Evolutionary conservation across 2,888 invertebrate species (phyloP), one percentile per base, ranked within the genome.

Genomic region (Erebia aethiops): DNA sequence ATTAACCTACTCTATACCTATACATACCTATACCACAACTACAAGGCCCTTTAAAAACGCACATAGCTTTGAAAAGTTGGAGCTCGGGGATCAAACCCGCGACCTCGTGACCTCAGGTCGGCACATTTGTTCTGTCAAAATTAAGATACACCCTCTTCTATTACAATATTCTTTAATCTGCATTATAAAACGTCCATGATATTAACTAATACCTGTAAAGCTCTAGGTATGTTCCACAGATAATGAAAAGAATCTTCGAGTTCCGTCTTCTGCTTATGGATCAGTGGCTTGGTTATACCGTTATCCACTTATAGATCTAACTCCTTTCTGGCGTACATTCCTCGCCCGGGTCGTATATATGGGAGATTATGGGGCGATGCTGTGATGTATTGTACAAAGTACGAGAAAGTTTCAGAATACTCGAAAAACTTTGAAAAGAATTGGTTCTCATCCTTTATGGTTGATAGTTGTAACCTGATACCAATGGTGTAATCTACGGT

Each of bases 221-320:
- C 16, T 1, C 49, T 16, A n/a, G 21, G 26, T 35, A 35, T 58
- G n/a, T 41, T n/a, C 35, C 35, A 41, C 14, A 41, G 26, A 35
- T n/a, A 58, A 58, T n/a, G 8, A 35, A n/a, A 26, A 26, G 16
- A 60, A 43, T 60, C 41, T 61, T 43, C 1, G 61, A 46, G 61
- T 46, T 61, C 61, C 61, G 46, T 46, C 18, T 62, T 62, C 61
- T 46, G 18, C n/a, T 10, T 61, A 61, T 21, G 61, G 61, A 43
- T 61, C 18, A n/a, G 41, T 41, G 8, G 46, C 61, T 46, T 8
- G 46, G 18, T 10, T 43, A 16, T 60, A 16, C 60, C 60, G 60
- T 46, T 62, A 62, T 62, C 46, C 46, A 18, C 61, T 46, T 46
- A 62, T 62, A 18, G 61, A 46, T 60, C 46, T 62, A 46, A 46